A percentile compares a stretch with the other conserved stretches of the same genome.
Evolutionary conservation across 1,140 invertebrate species (phyloP).

Genomic region (Pseudomyrmex cubaensis): DNA sequence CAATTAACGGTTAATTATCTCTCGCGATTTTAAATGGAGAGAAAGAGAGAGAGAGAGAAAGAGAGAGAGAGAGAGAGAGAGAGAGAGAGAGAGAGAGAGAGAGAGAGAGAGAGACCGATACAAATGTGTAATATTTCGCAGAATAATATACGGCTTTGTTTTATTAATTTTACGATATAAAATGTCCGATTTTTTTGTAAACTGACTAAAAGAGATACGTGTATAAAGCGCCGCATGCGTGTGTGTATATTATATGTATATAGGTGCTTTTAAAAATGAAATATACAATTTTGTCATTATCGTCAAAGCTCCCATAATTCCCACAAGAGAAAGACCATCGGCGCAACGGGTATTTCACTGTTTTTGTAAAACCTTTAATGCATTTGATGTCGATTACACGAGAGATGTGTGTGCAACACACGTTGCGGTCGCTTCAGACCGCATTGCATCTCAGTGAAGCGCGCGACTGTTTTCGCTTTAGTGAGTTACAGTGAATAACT

Average conservation of each 20-base stretch:
- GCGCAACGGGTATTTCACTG: not conserved
- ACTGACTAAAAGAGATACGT: not conserved
- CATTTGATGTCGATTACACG: slow-evolving; percentile 28
- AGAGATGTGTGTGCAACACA: slow-evolving; percentile 16
- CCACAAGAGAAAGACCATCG: not conserved
- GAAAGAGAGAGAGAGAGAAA: too few species aligned
- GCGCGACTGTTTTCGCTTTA: slow-evolving; percentile 41
- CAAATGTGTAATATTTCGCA: slow-evolving; percentile 11
- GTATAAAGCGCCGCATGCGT: too few species aligned
- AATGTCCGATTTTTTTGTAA: not conserved
- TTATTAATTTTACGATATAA: not conserved
- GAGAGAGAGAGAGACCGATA: not conserved
- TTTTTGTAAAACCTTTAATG: slow-evolving; percentile 17
- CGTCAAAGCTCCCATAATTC: not conserved
- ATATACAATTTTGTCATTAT: not conserved
- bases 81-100: too few species aligned
- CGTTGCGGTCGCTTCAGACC: slow-evolving; percentile 40
- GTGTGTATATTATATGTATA: not conserved
- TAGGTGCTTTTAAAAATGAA: not conserved
- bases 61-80: too few species aligned
- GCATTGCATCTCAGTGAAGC: slow-evolving; percentile 34
- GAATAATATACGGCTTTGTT: slow-evolving; percentile 12
- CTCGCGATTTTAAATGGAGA: too few species aligned
- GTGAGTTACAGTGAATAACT: slow-evolving; percentile 35
- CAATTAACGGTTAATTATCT: not conserved